Conservation (phyloP, 2,113 vertebrate species). For the Trematocara unimaculatum region DNA sequence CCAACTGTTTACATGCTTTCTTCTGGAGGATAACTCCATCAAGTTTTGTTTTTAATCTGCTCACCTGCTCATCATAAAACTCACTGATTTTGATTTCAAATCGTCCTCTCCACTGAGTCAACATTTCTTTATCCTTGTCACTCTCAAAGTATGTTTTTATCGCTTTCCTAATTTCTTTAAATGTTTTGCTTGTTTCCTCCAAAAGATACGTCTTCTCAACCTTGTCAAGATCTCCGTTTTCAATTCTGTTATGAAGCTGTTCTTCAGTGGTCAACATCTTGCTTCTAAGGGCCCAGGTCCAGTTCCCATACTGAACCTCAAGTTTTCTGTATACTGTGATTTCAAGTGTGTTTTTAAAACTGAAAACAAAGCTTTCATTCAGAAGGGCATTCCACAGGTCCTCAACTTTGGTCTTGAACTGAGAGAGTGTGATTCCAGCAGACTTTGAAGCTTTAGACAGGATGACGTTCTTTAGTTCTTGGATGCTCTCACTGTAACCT, state of each 20-base stretch:
- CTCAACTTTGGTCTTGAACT: neutral
- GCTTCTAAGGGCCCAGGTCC: neutral
- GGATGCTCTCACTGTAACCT: neutral
- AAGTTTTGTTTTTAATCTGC: neutral
- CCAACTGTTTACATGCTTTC: neutral
- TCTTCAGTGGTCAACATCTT: neutral
- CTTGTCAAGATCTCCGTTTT: neutral
- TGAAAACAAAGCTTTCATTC: neutral
- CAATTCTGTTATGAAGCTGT: neutral
- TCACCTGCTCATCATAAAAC: neutral
- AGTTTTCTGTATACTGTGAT: neutral
- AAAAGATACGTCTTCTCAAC: neutral
- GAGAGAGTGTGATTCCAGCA: neutral
- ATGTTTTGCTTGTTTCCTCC: neutral
- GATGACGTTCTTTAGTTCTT: neutral
- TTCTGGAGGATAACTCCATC: neutral
- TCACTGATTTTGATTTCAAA: neutral
- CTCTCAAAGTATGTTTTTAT: neutral
- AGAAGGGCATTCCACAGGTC: neutral
- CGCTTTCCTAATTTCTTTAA: neutral
- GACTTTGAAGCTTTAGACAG: neutral
- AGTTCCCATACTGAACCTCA: neutral
- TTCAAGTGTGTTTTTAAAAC: neutral
- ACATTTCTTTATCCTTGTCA: neutral
- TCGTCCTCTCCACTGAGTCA: neutral